A percentile compares a stretch with the other conserved stretches of the same genome.
These are phyloP conservation scores for Agriopis marginaria DNA, from an alignment of 2,888 invertebrate species.

Conservation along the genomic window DNA sequence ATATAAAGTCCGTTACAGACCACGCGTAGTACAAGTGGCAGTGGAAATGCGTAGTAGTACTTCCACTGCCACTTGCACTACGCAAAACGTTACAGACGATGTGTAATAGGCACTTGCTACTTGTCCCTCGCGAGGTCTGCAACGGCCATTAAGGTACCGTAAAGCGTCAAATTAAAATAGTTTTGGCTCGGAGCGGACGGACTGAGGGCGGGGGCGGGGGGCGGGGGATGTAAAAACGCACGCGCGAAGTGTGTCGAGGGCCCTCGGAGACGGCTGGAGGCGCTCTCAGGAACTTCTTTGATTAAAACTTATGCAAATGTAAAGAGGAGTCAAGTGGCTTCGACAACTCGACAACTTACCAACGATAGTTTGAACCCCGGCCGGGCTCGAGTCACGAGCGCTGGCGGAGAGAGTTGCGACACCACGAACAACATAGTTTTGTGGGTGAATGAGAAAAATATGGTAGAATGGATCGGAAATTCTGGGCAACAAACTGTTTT, in stretches of 20 bases:
- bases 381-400: conserved; percentile 31
- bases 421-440: too few species aligned
- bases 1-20: too few species aligned
- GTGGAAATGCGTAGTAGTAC: too few species aligned
- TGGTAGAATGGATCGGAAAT: too few species aligned
- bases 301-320: conserved; percentile 79
- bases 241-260: conserved; percentile 48
- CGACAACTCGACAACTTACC: conserved; percentile 61
- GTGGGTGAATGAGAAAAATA: too few species aligned
- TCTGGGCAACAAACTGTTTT: too few species aligned
- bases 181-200: not conserved
- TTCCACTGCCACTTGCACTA: too few species aligned
- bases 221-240: conserved; percentile 31
- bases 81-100: too few species aligned
- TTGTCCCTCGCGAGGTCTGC: too few species aligned
- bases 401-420: not conserved
- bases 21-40: too few species aligned
- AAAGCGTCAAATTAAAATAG: conserved; percentile 18
- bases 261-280: conserved; percentile 32
- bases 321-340: conserved; percentile 63
- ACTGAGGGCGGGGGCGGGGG: not conserved
- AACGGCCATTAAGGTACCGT: not conserved
- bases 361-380: conserved; percentile 46
- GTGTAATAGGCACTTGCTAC: too few species aligned
- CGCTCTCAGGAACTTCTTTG: conserved; percentile 65